phyloP scores from a whole-genome alignment of 2,113 vertebrate genomes.

The Corvus hawaiiensis region DNA sequence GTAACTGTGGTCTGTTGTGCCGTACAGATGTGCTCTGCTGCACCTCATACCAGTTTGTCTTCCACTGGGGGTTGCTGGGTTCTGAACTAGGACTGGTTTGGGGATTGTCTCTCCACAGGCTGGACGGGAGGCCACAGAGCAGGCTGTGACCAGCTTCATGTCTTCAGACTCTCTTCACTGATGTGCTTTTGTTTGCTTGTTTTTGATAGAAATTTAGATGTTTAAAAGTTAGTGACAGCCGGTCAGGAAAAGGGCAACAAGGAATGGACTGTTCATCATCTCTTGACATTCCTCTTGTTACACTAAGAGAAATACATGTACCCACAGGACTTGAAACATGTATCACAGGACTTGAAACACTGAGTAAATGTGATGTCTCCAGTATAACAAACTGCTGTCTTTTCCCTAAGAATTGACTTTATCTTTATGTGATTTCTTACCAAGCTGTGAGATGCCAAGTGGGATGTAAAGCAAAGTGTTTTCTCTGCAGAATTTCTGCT shows the following conservation, averaged over 20 bases:
- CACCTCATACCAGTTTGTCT: neutral
- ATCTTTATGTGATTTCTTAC: neutral
- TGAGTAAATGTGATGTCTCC: neutral
- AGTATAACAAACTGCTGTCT: neutral
- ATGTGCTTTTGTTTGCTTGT: neutral
- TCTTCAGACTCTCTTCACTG: neutral
- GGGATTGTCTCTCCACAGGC: neutral
- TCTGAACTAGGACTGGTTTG: neutral
- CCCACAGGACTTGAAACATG: neutral
- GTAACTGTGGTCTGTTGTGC: neutral
- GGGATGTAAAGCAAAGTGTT: conserved; percentile 4
- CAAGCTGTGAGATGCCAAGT: neutral
- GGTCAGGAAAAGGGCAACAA: neutral
- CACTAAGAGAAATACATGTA: neutral
- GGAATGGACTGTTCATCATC: neutral
- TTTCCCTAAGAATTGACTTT: neutral
- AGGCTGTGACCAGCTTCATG: neutral
- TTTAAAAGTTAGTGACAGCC: neutral
- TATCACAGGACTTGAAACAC: neutral
- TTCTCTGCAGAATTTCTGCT: conserved; percentile 25
- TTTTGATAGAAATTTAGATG: neutral
- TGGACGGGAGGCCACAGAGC: neutral
- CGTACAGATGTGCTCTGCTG: neutral
- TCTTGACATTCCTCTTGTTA: neutral
- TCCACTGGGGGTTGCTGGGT: neutral